Evolutionary conservation across 1,140 invertebrate genomes (phyloP).

Genomic region (Tetramorium simillimum): DNA sequence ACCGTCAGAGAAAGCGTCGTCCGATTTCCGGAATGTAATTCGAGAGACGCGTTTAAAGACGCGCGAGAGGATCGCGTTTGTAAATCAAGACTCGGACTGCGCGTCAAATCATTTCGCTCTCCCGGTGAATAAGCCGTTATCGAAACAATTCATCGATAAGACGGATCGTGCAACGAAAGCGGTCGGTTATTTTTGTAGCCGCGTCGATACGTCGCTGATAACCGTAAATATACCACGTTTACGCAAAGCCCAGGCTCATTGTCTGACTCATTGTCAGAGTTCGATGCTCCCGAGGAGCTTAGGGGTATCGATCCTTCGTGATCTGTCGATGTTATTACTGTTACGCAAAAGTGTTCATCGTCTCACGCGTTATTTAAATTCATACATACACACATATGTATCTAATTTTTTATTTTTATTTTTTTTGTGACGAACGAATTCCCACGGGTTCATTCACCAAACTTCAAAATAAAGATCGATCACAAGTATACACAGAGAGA

Average conservation of each 20-base stretch:
- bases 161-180: slow-evolving; percentile 6
- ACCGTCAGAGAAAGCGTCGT: slow-evolving; percentile 9
- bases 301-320: slow-evolving; percentile 2
- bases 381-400: no score
- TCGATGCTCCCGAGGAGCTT: slow-evolving; percentile 45
- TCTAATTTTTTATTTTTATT: no score
- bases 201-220: slow-evolving; percentile 42
- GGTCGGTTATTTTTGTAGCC: slow-evolving; percentile 47
- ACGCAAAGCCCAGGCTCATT: not conserved
- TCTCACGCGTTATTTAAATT: not conserved
- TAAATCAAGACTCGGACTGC: not conserved
- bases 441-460: no score
- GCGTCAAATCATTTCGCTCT: slow-evolving; percentile 7
- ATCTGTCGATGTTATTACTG: not conserved
- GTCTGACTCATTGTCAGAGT: slow-evolving; percentile 8
- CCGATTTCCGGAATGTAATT: not conserved
- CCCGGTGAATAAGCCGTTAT: not conserved
- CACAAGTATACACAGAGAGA: no score
- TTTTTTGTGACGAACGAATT: no score
- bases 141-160: slow-evolving; percentile 48
- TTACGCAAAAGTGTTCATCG: not conserved
- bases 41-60: not conserved
- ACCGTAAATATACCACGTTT: slow-evolving; percentile 33
- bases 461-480: no score
- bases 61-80: not conserved